phyloP scores from a whole-genome alignment of 1,140 invertebrate species.

The Campodea augens region DNA sequence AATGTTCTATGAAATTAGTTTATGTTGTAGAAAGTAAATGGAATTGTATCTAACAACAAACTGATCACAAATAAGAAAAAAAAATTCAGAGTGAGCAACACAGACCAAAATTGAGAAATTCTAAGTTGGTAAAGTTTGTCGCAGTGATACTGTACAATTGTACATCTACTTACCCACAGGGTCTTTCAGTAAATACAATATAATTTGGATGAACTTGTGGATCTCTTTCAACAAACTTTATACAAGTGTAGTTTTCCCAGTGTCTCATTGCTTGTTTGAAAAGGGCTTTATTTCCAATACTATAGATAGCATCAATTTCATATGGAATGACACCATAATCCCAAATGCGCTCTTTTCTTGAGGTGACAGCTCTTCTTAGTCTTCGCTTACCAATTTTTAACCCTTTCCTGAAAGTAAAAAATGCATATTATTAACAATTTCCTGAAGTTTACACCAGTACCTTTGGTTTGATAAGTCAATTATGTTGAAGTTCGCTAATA shows the following conservation, averaged over 20 bases:
- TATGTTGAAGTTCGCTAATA: too few relatives aligned
- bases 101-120: not conserved
- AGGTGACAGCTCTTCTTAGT: conserved; percentile 90
- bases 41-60: too few relatives aligned
- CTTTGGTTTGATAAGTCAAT: too few relatives aligned
- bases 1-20: too few relatives aligned
- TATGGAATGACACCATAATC: conserved; percentile 95
- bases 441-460: too few relatives aligned
- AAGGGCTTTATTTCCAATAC: conserved; percentile 82
- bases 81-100: too few relatives aligned
- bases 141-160: conserved; percentile 2
- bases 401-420: too few relatives aligned
- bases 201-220: conserved; percentile 78
- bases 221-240: conserved; percentile 85
- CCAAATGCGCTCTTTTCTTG: conserved; percentile 85
- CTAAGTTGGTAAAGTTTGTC: too few relatives aligned
- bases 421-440: too few relatives aligned
- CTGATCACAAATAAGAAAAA: too few relatives aligned
- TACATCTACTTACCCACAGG: conserved; percentile 64
- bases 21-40: too few relatives aligned
- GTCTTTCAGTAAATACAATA: conserved; percentile 89
- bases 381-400: too few relatives aligned
- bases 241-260: conserved; percentile 97
- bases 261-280: conserved; percentile 98
- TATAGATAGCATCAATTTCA: conserved; percentile 94